Evolutionary conservation across 1,140 invertebrate species (phyloP), one percentile per base, ranked within the genome.

Genomic region (Bombus ignitus): DNA sequence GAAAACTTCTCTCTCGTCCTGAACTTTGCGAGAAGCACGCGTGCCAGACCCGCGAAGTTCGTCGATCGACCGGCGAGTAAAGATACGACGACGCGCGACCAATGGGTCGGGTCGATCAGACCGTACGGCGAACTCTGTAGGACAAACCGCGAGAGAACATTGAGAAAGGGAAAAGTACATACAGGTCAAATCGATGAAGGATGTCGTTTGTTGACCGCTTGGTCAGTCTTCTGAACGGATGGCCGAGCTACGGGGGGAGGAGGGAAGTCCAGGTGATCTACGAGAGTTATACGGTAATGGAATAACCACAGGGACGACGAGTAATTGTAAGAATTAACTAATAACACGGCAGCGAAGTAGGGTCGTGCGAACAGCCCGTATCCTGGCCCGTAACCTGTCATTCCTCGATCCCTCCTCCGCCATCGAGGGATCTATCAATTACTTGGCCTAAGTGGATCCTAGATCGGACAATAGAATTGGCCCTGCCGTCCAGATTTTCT

Each of bases 321-420:
- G 91, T 92, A 92, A 92, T 92, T 92, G 92, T 92, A 92, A 92
- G 92, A 92, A 92, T 92, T 92, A 93, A 93, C 92, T 93, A 93
- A 93, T 93, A 93, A 93, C 92, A 93, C 92, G 90, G 89, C 90
- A 92, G 91, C 80, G 92, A 92, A 92, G 91, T 91, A 92, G 92
- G 92, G 92, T 93, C 92, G 92, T 93, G 92, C 92, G 92, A 93
- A 93, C 90, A 77, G 83, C 90, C 89, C 85, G 91, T 90, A 93
- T 92, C 91, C 90, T 86, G 85, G 71, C 85, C 81, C 83, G 80
- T 90, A 93, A 92, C 92, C 92, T 93, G 92, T 93, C 92, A 93
- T 93, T 92, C 92, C 88, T 91, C 90, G 87, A 89, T 89, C 92
- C 92, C 89, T 92, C 88, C 88, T 88, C 81, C 89, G 80, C 83